Percentiles rank a stretch among this genome's conserved stretches.
phyloP scores from a whole-genome alignment of 2,888 invertebrate genomes.

The Cabera pusaria region DNA sequence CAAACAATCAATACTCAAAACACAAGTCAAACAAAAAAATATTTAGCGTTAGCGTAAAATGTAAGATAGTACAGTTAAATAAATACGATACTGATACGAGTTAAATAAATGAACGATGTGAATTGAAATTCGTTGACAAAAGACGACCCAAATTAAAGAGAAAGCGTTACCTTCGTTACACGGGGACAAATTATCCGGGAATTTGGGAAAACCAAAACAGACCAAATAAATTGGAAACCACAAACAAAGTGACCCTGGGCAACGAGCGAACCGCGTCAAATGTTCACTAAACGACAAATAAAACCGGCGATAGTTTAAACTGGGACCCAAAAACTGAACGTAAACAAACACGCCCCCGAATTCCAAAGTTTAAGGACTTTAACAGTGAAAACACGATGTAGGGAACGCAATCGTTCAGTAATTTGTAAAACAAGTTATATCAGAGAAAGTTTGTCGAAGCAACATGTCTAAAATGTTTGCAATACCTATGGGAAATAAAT shows the following conservation, averaged over 20 bases:
- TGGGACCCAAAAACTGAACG: conserved; percentile 75
- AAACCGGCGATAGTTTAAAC: conserved; percentile 79
- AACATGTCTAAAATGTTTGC: conserved; percentile 25
- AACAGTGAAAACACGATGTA: conserved; percentile 53
- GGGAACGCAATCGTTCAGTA: conserved; percentile 59
- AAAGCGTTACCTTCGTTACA: conserved; percentile 65
- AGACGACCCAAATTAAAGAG: conserved; percentile 71
- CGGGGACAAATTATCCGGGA: conserved; percentile 63
- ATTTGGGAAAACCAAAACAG: conserved; percentile 57
- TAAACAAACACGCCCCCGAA: conserved; percentile 70
- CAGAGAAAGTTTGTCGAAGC: conserved; percentile 30
- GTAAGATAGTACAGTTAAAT: too few relatives aligned
- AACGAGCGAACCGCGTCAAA: conserved; percentile 64
- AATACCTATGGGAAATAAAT: conserved; percentile 21
- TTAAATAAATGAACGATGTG: conserved; percentile 58
- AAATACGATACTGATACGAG: too few relatives aligned
- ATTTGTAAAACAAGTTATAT: conserved; percentile 58
- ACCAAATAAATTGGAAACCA: conserved; percentile 59
- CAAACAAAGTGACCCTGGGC: conserved; percentile 65
- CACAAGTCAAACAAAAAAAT: too few relatives aligned
- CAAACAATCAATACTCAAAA: too few relatives aligned
- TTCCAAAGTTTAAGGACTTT: conserved; percentile 67
- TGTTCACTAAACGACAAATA: conserved; percentile 79
- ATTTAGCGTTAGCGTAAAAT: too few relatives aligned
- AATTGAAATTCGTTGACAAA: conserved; percentile 56